Evolutionary conservation across 2,113 vertebrate species (phyloP).

Genomic region (Emydura subglobosa): DNA sequence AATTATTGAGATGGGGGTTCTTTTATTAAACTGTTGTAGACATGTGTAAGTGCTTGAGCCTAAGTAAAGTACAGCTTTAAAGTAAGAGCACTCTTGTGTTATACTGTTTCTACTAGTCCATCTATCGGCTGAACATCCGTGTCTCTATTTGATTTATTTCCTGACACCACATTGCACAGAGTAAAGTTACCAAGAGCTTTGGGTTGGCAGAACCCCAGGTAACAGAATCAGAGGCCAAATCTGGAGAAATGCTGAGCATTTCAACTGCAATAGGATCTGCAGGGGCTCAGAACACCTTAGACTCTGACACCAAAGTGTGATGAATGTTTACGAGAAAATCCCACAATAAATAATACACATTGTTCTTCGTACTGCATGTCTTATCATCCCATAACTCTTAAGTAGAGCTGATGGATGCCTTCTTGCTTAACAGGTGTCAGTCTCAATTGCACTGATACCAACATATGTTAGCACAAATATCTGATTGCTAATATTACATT

Average conservation of each 20-base stretch:
- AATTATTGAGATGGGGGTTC: too few relatives aligned
- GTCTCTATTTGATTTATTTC: too few relatives aligned
- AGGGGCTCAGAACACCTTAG: background rate
- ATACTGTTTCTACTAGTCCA: too few relatives aligned
- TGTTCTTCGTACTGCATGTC: background rate
- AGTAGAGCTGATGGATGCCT: background rate
- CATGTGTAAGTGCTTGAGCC: too few relatives aligned
- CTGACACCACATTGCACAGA: too few relatives aligned
- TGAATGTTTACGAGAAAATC: background rate
- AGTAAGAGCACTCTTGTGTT: too few relatives aligned
- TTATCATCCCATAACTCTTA: background rate
- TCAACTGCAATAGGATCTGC: background rate
- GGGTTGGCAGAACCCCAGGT: too few relatives aligned
- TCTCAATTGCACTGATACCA: background rate
- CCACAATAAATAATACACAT: background rate
- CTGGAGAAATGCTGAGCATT: background rate
- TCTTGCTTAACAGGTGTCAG: slow-evolving; percentile 22
- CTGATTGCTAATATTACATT: background rate
- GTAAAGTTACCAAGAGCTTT: too few relatives aligned
- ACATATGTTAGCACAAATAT: background rate
- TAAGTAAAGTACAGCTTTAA: too few relatives aligned
- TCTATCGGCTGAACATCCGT: too few relatives aligned
- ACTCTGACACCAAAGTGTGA: background rate
- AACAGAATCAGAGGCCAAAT: background rate
- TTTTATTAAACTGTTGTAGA: too few relatives aligned